Evolutionary conservation across 2,797 vertebrate species (phyloP).

Genomic region (Premnoplex brunnescens): DNA sequence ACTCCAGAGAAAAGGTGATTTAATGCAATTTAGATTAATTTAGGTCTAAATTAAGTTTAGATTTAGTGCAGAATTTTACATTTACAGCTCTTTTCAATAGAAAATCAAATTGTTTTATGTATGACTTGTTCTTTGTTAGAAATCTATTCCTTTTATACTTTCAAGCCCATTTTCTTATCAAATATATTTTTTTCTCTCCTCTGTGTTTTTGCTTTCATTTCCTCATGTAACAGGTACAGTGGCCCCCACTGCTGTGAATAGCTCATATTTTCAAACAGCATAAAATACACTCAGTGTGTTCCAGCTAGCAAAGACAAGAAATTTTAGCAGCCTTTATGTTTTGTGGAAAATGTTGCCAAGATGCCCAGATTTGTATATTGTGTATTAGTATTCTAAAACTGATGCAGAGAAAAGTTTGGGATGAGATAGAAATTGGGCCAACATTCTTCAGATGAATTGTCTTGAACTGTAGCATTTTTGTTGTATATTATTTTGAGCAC

Average conservation of each 20-base stretch:
- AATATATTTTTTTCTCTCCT: not conserved
- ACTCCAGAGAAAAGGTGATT: not conserved
- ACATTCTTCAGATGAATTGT: not conserved
- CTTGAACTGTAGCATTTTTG: not conserved
- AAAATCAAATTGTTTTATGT: not conserved
- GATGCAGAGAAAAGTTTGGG: not conserved
- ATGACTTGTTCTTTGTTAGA: not conserved
- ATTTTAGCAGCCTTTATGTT: not conserved
- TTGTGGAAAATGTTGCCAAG: constrained; percentile 11
- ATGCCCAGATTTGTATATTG: constrained; percentile 23
- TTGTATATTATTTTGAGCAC: not conserved
- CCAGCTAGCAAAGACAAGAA: not conserved
- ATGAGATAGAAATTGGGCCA: not conserved
- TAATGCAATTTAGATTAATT: not conserved
- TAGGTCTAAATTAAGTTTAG: not conserved
- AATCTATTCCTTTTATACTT: not conserved
- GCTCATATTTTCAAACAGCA: not conserved
- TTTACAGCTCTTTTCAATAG: not conserved
- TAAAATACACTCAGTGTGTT: not conserved
- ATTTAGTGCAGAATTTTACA: not conserved
- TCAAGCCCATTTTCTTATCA: not conserved
- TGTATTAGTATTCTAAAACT: constrained; percentile 3
- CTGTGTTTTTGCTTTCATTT: not conserved
- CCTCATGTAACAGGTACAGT: not conserved
- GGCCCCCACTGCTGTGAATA: not conserved